Percentiles rank a stretch among this genome's conserved stretches.
phyloP scores from a whole-genome alignment of 2,888 invertebrate genomes.

The Sussaba pulchella region DNA sequence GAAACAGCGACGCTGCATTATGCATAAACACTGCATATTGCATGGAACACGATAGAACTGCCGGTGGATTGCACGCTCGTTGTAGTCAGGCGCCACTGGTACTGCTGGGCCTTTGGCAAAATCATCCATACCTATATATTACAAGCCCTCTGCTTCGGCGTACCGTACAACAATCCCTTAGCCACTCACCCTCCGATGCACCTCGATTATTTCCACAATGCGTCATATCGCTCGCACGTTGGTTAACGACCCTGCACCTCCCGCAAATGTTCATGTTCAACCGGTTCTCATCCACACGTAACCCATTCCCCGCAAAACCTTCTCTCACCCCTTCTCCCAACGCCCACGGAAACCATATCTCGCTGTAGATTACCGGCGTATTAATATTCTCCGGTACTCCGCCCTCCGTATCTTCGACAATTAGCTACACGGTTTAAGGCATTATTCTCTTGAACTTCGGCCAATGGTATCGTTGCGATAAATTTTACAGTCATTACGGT shows the following conservation, averaged over 20 bases:
- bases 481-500: slow-evolving; percentile 7
- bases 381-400: slow-evolving; percentile 34
- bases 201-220: slow-evolving; percentile 42
- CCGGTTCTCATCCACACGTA: slow-evolving; percentile 1
- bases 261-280: slow-evolving; percentile 28
- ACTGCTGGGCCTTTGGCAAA: slow-evolving; percentile 18
- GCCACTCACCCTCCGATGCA: slow-evolving; percentile 1
- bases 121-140: slow-evolving; percentile 19
- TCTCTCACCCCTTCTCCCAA: not conserved
- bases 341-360: slow-evolving; percentile 6
- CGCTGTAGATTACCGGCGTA: slow-evolving; percentile 23
- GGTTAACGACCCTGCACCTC: slow-evolving; percentile 43
- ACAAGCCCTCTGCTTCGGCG: not conserved
- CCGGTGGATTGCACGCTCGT: not conserved
- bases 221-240: slow-evolving; percentile 44
- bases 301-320: not conserved
- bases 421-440: slow-evolving; percentile 32
- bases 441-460: slow-evolving; percentile 7
- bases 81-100: slow-evolving; percentile 6
- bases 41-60: not conserved
- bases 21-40: slow-evolving; percentile 64
- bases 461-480: not conserved
- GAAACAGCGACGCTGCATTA: slow-evolving; percentile 58
- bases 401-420: slow-evolving; percentile 30
- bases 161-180: slow-evolving; percentile 40